phyloP scores from a whole-genome alignment of 1,140 invertebrate species.

The Bombus breviceps region DNA sequence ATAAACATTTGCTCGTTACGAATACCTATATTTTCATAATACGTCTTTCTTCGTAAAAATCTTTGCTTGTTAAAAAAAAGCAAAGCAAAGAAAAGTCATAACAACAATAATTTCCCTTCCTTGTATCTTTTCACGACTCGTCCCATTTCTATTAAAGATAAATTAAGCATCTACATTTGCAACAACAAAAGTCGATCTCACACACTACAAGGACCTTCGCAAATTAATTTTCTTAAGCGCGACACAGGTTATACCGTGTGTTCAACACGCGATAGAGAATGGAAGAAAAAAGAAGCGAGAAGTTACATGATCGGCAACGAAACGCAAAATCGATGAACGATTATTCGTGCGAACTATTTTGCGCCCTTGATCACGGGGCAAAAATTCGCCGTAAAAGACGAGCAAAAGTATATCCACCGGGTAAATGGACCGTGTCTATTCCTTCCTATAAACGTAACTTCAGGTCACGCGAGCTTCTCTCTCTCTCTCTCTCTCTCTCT shows the following conservation, averaged over 20 bases:
- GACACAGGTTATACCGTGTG: background rate
- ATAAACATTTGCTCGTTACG: background rate
- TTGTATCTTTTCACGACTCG: background rate
- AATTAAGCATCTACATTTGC: background rate
- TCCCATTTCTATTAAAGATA: background rate
- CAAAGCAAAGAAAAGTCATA: background rate
- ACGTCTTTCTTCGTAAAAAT: too few species aligned
- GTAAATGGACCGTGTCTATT: constrained; percentile 61
- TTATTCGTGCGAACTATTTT: background rate
- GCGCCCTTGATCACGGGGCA: background rate
- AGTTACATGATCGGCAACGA: background rate
- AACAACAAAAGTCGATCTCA: background rate
- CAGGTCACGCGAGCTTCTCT: constrained; percentile 58
- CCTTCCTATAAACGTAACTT: constrained; percentile 65
- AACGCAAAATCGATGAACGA: constrained; percentile 8
- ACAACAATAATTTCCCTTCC: background rate
- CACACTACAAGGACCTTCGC: too few species aligned
- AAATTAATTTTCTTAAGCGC: background rate
- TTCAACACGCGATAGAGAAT: background rate
- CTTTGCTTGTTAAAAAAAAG: background rate
- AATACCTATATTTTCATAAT: too few species aligned
- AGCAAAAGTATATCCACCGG: constrained; percentile 47
- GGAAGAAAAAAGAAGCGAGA: background rate
- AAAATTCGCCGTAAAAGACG: constrained; percentile 24
- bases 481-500: background rate